Evolutionary conservation across 2,888 invertebrate genomes (phyloP).

Genomic region (Thymelicus sylvestris): DNA sequence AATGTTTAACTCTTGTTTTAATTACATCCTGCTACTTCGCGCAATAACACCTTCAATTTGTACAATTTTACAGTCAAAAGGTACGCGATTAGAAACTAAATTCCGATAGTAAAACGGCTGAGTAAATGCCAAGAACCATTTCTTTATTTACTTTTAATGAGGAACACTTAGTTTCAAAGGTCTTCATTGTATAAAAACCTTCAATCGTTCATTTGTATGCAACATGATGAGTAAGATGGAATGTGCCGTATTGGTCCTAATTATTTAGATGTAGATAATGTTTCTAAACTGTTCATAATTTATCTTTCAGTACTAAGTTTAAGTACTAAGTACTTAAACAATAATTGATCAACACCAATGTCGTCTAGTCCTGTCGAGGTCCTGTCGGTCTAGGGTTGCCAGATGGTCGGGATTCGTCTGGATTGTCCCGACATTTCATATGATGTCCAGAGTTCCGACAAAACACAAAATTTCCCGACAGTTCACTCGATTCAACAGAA

Average conservation of each 20-base stretch:
- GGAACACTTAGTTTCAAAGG: slow-evolving; percentile 18
- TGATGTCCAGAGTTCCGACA: no score
- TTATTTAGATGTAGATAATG: not conserved
- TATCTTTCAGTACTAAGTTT: no score
- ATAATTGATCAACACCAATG: no score
- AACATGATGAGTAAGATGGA: slow-evolving; percentile 26
- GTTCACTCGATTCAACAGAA: no score
- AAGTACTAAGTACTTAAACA: no score
- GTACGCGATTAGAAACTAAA: not conserved
- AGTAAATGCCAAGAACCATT: not conserved
- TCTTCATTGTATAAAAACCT: slow-evolving; percentile 28
- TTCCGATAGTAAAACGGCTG: not conserved
- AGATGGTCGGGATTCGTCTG: no score
- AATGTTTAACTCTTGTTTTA: not conserved
- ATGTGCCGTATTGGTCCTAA: not conserved
- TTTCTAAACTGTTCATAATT: not conserved
- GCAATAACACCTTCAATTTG: slow-evolving; percentile 5
- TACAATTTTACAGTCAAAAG: slow-evolving; percentile 6
- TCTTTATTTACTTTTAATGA: slow-evolving; percentile 19
- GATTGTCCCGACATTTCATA: no score
- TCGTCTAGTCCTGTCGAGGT: no score
- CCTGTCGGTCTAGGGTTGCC: no score
- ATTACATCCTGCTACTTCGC: not conserved
- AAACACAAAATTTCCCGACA: no score
- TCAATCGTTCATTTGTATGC: slow-evolving; percentile 30